Base-by-base conservation (phyloP, 2,113 vertebrate genomes). In the Heterochromis multidens region DNA sequence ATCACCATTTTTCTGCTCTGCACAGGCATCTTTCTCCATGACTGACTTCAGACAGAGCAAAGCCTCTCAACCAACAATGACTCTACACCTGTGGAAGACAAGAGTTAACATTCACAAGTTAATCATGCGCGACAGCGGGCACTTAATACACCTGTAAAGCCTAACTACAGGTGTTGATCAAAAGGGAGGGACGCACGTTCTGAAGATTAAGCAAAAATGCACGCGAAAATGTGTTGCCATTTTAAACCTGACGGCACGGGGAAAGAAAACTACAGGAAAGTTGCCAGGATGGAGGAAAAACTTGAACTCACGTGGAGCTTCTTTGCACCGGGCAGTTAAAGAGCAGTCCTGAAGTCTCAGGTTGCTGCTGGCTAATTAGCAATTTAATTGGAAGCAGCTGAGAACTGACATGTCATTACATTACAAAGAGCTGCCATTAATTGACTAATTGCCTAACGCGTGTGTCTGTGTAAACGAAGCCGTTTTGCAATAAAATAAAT, bases 11-110 rank as follows among this genome's bases (percentile, higher is more conserved):
- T 97, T 97, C 79, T 95, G 84, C 85, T 96, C 92, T 63, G 91
- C 61, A 83, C 93, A 95, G 83, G 95, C 94, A 94, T 96, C 96
- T 92, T 96, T 97, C 88, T 99, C 98, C 99, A 99, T 99, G 96
- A 94, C 90, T 91, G 60, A 89, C 83, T 54, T 78, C 40, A 91
- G 84, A 77, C 74, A 86, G 86, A 89, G 61, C 62, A 76, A 85
- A 27, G 82, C 63, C 82, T 91, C 65, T 65, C 70, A 84, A 37
- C 79, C 84, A 91, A 74, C 57, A 89, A 83, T 56, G 59, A 77
- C 56, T 89, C 86, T 74, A 74, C 67, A 74, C 27, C 95, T 96
- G 88, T 43, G 43, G 29, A n/a, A 27, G 25, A 33, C 67, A 40
- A 83, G 3, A 7, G 7, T 27, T 43, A 31, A 31, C 17, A 31